Percentiles rank a stretch among this genome's conserved stretches.
Conservation (phyloP, 1,140 invertebrate genomes). For the Pomacea maculata region DNA sequence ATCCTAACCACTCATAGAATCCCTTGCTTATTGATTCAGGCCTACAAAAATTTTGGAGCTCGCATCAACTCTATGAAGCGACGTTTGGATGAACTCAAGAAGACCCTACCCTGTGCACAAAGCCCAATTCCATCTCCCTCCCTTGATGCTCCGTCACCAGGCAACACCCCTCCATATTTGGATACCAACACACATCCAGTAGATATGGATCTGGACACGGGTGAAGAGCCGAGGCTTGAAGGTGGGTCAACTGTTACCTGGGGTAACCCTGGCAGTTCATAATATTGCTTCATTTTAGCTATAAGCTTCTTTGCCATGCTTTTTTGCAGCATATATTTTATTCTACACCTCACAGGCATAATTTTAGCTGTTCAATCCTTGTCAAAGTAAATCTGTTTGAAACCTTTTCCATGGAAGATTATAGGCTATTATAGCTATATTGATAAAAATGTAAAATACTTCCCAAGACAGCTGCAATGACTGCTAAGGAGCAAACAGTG, state of each 20-base stretch:
- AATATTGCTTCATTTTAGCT: no score
- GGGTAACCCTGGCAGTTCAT: background rate
- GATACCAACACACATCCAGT: background rate
- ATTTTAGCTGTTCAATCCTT: no score
- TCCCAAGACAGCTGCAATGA: no score
- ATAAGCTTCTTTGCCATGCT: no score
- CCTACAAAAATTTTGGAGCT: constrained; percentile 90
- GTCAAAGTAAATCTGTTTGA: no score
- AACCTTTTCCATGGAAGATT: no score
- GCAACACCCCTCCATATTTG: constrained; percentile 50
- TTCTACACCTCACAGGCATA: no score
- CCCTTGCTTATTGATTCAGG: constrained; percentile 69
- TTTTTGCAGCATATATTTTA: no score
- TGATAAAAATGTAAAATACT: no score
- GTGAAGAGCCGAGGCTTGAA: constrained; percentile 27
- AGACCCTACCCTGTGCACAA: constrained; percentile 66
- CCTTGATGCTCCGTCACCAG: constrained; percentile 77
- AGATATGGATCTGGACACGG: constrained; percentile 31
- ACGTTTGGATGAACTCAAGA: constrained; percentile 81
- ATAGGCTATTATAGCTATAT: no score
- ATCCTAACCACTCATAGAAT: background rate
- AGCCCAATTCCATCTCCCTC: constrained; percentile 61
- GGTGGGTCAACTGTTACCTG: constrained; percentile 9
- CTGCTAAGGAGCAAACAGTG: no score
- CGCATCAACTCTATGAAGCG: constrained; percentile 85